Percentiles rank a stretch among this genome's conserved stretches.
These are phyloP conservation scores for Hiodon alosoides DNA, from an alignment of 2,113 vertebrate genomes.

Conservation along the genomic window DNA sequence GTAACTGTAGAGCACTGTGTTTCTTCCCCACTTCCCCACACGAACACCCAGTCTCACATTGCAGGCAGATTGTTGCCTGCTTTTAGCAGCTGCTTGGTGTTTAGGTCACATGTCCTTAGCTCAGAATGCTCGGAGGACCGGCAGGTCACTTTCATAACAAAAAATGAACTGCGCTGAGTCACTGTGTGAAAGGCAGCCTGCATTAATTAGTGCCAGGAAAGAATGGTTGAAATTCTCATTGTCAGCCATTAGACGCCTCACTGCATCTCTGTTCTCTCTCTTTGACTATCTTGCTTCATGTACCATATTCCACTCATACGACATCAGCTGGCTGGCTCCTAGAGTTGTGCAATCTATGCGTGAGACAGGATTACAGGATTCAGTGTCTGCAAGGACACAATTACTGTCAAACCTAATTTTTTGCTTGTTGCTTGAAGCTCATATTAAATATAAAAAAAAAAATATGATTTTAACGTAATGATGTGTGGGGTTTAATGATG, in stretches of 20 bases:
- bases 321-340: neutral
- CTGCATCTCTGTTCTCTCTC: neutral
- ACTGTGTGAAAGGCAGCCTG: neutral
- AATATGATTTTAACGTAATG: too few relatives aligned
- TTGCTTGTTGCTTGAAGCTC: too few relatives aligned
- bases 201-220: conserved; percentile 17
- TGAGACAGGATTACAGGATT: neutral
- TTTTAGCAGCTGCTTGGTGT: conserved; percentile 18
- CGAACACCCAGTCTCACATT: neutral
- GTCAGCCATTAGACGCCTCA: neutral
- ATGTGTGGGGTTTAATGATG: too few relatives aligned
- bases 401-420: too few relatives aligned
- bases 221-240: conserved; percentile 12
- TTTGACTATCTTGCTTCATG: neutral
- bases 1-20: neutral
- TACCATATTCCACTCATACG: neutral
- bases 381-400: too few relatives aligned
- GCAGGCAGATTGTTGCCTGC: neutral
- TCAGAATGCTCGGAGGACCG: conserved; percentile 22
- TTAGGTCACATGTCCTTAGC: conserved; percentile 21
- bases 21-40: neutral
- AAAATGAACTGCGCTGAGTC: conserved; percentile 22
- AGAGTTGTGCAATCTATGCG: neutral
- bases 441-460: too few relatives aligned
- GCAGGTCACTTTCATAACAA: conserved; percentile 16